Evolutionary conservation across 2,797 vertebrate species (phyloP), one percentile per base, ranked within the genome.

Genomic region (Emys orbicularis): DNA sequence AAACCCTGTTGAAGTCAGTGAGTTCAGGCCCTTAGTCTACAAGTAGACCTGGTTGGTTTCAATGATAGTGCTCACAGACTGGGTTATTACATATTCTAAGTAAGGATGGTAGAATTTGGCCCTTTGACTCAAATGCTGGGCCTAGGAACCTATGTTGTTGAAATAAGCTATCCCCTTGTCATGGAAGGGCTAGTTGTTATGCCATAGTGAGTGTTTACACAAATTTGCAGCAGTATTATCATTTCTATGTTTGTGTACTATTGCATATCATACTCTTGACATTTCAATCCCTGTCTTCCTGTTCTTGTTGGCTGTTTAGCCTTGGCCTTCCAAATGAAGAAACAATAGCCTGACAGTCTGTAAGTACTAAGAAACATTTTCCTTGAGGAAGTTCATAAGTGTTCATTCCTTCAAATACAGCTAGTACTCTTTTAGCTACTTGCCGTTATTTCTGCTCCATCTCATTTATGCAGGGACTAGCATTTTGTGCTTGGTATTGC

Each of bases 391-490:
- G 44, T 44, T 44, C 44, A 44, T 44, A 52, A 34, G 13, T 27
- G 37, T 84, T 80, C 13, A n/a, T 61, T 2, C 5, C 18, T 37
- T 8, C 16, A 89, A 9, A 91, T 79, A 84, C 37, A 84, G 15
- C 11, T 53, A 56, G 0, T 15, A 9, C 91, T 96, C 44, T 21
- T 83, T 65, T 79, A 37, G 0, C 41, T 92, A 19, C 52, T 15
- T 23, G 83, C 3, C 65, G 3, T 87, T 0, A 74, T 86, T 94
- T 88, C 27, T 81, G 3, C 44, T 89, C 12, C 83, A 84, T 13
- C 23, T 34, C 9, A 83, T 88, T 94, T 92, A 84, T 23, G 76
- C 8, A 59, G n/a, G 16, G 21, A 56, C 74, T 25, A 84, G 50
- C 0, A 0, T 84, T 89, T 87, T 86, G 54, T 84, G 76, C 50